Conservation (phyloP, 2,888 invertebrate genomes). For the Euzophera pinguis region DNA sequence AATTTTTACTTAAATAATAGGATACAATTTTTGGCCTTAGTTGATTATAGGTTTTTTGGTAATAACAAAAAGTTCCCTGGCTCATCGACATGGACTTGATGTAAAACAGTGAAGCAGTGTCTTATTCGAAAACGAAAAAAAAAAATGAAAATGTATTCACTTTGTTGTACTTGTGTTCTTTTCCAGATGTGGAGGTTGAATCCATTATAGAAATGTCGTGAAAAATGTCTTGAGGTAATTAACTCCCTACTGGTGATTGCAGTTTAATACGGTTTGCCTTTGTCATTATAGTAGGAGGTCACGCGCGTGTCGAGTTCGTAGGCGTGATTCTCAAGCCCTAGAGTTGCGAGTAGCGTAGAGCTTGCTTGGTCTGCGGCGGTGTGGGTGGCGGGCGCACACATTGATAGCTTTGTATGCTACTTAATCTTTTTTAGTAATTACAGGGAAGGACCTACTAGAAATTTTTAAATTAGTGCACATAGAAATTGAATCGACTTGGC, state of each 20-base stretch:
- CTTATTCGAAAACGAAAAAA: conserved; percentile 41
- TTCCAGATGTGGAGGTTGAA: conserved; percentile 79
- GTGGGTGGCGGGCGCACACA: conserved; percentile 32
- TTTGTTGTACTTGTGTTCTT: conserved; percentile 81
- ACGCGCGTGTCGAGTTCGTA: conserved; percentile 26
- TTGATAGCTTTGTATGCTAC: conserved; percentile 26
- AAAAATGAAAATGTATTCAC: conserved; percentile 62
- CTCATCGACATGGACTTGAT: conserved; percentile 67
- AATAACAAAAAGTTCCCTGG: conserved; percentile 1
- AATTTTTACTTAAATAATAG: not conserved
- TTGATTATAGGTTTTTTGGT: not conserved
- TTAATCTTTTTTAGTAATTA: conserved; percentile 19
- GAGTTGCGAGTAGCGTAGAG: conserved; percentile 58
- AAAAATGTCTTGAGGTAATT: conserved; percentile 79
- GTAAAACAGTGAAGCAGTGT: conserved; percentile 73
- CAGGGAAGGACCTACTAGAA: no score
- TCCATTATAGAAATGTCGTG: conserved; percentile 77
- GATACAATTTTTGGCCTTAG: not conserved
- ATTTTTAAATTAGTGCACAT: no score
- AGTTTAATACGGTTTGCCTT: conserved; percentile 65
- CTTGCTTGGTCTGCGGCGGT: conserved; percentile 64
- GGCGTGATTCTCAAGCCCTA: conserved; percentile 40
- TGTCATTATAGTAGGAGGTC: conserved; percentile 44
- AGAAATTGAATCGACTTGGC: no score
- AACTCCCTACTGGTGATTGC: conserved; percentile 78